phyloP scores from a whole-genome alignment of 1,140 invertebrate genomes.

The Spodoptera frugiperda region DNA sequence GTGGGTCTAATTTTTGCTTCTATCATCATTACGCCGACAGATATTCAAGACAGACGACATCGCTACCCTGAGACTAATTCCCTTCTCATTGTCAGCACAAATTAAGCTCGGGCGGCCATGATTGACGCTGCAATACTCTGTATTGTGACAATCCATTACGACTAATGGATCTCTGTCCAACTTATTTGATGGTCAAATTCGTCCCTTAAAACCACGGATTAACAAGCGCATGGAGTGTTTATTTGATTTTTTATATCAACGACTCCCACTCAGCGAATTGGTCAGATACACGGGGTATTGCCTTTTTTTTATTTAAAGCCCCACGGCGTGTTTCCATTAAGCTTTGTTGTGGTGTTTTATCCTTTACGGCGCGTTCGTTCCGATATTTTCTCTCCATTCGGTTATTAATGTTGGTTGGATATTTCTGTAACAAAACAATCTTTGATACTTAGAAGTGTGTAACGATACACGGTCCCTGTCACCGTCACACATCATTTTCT shows the following conservation, averaged over 20 bases:
- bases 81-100: slow-evolving; percentile 50
- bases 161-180: slow-evolving; percentile 52
- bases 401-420: background rate
- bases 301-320: slow-evolving; percentile 10
- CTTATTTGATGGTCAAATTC: slow-evolving; percentile 55
- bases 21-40: slow-evolving; percentile 27
- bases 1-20: slow-evolving; percentile 14
- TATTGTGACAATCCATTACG: slow-evolving; percentile 55
- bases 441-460: background rate
- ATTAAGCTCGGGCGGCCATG: slow-evolving; percentile 49
- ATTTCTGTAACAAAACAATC: background rate
- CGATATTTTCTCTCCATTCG: slow-evolving; percentile 3
- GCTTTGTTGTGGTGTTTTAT: slow-evolving; percentile 24
- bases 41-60: slow-evolving; percentile 41
- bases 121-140: slow-evolving; percentile 48
- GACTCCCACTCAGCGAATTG: slow-evolving; percentile 16
- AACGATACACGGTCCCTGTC: background rate
- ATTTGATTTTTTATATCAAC: slow-evolving; percentile 16
- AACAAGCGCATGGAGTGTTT: slow-evolving; percentile 1
- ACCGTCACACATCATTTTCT: slow-evolving; percentile 1
- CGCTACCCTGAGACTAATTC: slow-evolving; percentile 49
- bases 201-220: slow-evolving; percentile 34
- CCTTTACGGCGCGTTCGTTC: background rate
- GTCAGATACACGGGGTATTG: background rate
- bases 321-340: slow-evolving; percentile 22